phyloP scores from a whole-genome alignment of 2,888 invertebrate species.

The Pelosia muscerda region DNA sequence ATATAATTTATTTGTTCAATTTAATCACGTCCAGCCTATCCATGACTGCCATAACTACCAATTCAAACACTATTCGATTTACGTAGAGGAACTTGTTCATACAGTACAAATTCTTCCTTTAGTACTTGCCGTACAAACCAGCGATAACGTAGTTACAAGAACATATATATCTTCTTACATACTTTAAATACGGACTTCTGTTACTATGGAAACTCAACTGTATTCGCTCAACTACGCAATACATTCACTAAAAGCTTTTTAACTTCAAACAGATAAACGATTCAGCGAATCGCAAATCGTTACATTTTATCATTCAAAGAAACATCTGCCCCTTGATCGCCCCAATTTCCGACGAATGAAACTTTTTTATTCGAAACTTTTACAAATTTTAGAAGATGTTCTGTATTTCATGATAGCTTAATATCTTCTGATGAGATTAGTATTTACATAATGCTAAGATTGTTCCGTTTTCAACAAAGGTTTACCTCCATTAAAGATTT shows the following conservation, averaged over 20 bases:
- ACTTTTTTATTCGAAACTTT: slow-evolving; percentile 45
- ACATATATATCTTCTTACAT: not conserved
- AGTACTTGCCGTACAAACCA: not conserved
- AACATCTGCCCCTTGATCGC: slow-evolving; percentile 49
- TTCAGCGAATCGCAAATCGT: slow-evolving; percentile 39
- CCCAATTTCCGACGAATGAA: slow-evolving; percentile 41
- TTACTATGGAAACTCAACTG: not conserved
- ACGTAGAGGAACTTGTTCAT: not conserved
- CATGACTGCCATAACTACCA: too few species aligned
- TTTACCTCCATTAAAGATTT: slow-evolving; percentile 3
- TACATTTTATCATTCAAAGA: slow-evolving; percentile 44
- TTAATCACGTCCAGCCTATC: too few species aligned
- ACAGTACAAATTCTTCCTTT: not conserved
- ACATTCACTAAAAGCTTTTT: slow-evolving; percentile 19
- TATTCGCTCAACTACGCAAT: slow-evolving; percentile 1
- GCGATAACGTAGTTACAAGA: not conserved
- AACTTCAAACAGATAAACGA: slow-evolving; percentile 31
- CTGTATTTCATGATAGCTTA: slow-evolving; percentile 38
- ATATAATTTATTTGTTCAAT: too few species aligned
- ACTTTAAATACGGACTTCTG: not conserved
- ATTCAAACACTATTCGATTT: not conserved
- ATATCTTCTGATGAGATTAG: slow-evolving; percentile 10
- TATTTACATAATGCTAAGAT: slow-evolving; percentile 15
- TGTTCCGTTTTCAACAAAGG: slow-evolving; percentile 1
- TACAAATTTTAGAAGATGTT: slow-evolving; percentile 32